Evolutionary conservation across 2,113 vertebrate genomes (phyloP).

Genomic region (Oriolus oriolus): DNA sequence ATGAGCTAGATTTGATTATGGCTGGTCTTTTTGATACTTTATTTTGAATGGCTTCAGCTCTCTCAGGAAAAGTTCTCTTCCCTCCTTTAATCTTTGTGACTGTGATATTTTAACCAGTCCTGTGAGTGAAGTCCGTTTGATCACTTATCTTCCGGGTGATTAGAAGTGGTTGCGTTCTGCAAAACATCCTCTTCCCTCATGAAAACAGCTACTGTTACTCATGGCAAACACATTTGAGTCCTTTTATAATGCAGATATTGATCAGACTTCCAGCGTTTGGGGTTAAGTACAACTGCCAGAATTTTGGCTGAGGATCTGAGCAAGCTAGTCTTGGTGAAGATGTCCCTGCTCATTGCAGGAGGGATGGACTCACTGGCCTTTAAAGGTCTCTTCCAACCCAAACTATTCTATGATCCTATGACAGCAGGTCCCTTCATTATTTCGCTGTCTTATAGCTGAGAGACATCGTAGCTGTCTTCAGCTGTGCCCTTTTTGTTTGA

Average conservation of each 20-base stretch:
- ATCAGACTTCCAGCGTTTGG: background rate
- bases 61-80: background rate
- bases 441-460: background rate
- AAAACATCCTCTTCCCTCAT: background rate
- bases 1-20: background rate
- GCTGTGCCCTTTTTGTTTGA: background rate
- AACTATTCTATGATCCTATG: background rate
- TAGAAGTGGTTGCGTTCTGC: background rate
- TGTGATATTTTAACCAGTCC: background rate
- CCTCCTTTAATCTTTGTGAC: background rate
- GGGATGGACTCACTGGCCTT: background rate
- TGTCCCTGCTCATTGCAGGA: background rate
- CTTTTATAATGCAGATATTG: background rate
- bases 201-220: background rate
- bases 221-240: background rate
- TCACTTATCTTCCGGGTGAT: conserved; percentile 32
- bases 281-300: background rate
- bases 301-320: background rate
- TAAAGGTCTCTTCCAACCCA: background rate
- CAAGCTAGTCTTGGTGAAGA: background rate
- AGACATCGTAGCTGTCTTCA: background rate
- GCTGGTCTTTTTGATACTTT: background rate
- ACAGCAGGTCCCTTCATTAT: background rate
- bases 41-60: background rate
- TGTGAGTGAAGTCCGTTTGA: background rate